Evolutionary conservation across 1,140 invertebrate species (phyloP).

Genomic region (Ips typographus): DNA sequence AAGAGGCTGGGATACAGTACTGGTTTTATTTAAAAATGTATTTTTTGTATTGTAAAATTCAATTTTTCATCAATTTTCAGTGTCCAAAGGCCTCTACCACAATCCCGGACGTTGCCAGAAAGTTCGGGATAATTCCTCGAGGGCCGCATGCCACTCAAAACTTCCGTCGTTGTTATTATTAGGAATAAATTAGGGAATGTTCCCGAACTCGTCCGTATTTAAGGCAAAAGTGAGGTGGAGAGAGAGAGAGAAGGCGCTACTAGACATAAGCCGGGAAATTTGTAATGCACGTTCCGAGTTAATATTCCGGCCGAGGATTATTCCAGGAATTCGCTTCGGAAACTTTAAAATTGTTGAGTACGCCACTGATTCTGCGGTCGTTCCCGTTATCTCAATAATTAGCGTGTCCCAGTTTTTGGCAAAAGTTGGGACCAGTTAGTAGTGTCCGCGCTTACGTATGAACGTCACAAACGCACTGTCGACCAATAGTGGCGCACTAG

Average conservation of each 20-base stretch:
- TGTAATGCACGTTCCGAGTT: slow-evolving; percentile 10
- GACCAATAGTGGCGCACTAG: too few species aligned
- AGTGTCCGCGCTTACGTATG: too few species aligned
- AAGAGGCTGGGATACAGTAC: too few species aligned
- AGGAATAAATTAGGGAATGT: slow-evolving; percentile 14
- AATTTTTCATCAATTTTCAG: not conserved
- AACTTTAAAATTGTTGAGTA: too few species aligned
- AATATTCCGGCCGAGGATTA: slow-evolving; percentile 6
- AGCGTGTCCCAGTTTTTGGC: too few species aligned
- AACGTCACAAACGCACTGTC: too few species aligned
- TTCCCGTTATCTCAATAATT: too few species aligned
- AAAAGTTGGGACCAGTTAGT: too few species aligned
- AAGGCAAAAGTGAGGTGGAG: not conserved
- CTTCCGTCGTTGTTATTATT: not conserved
- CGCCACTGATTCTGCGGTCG: too few species aligned
- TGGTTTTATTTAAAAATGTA: too few species aligned
- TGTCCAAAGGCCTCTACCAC: not conserved
- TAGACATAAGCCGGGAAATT: not conserved
- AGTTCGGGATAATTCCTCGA: not conserved
- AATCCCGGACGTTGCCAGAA: too few species aligned
- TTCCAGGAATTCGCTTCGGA: not conserved
- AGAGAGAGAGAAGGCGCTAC: not conserved
- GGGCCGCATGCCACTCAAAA: not conserved
- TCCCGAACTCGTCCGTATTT: not conserved
- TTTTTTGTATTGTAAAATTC: not conserved